Evolutionary conservation across 2,797 vertebrate genomes (phyloP), one percentile per base, ranked within the genome.

Genomic region (Pempheris klunzingeri): DNA sequence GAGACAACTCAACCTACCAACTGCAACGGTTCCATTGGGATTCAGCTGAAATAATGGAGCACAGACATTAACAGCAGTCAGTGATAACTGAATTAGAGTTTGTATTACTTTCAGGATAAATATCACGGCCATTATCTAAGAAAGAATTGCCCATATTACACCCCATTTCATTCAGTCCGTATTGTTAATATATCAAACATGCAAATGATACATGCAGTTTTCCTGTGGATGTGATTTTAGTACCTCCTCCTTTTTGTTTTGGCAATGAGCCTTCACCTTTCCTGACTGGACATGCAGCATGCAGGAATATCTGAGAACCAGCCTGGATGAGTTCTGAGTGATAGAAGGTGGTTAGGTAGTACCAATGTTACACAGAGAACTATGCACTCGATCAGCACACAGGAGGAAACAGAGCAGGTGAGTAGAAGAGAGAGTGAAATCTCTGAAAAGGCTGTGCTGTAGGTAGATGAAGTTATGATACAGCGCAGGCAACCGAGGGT

Each of bases 1-100:
- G 13, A 22, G 5, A 22, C 6, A 6, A 49, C 3, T 5, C 13
- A 52, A 84, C 88, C 12, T 78, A 93, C 93, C 92, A 10, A 64
- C 20, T 55, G 66, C 5, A 28, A 89, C 34, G 1, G 77, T 84
- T 58, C 90, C 93, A 39, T 92, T 50, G 1, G 88, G 46, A 69
- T 90, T 78, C 3, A 92, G 87, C 93, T 93, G 86, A 66, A 87
- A 81, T 30, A 74, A 84, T 1, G 4, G 26, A 69, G n/a, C 15
- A 86, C 13, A 84, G 55, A 72, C 17, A 39, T 52, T 28, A 83
- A 49, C 17, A 66, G 26, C 14, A 34, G 53, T 60, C 14, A 44
- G 9, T 8, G 15, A 53, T 20, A 12, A 67, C 11, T 46, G 9
- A 26, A 47, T 11, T 18, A 43, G n/a, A 62, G 18, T 38, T 53